Conservation (phyloP, 1,140 invertebrate species). For the Drosophila melanica region DNA sequence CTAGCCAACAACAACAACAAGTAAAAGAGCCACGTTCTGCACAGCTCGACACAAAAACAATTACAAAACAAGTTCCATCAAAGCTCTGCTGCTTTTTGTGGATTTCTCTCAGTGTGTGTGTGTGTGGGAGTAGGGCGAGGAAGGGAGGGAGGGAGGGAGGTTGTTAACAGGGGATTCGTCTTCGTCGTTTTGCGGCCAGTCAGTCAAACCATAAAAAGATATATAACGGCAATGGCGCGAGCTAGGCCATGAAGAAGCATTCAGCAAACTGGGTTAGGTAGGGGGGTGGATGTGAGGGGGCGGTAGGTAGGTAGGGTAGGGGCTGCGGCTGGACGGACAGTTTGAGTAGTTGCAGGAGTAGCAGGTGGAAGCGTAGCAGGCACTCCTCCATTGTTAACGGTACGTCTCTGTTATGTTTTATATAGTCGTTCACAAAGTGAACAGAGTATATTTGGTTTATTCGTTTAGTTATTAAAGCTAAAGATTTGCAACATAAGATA, state of each 20-base stretch:
- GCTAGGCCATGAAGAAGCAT: slow-evolving; percentile 31
- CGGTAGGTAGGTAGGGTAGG: not conserved
- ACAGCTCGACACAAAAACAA: slow-evolving; percentile 69
- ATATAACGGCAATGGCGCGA: slow-evolving; percentile 59
- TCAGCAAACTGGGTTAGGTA: slow-evolving; percentile 18
- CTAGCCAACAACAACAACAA: slow-evolving; percentile 43
- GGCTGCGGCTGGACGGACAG: slow-evolving; percentile 33
- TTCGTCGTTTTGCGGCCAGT: slow-evolving; percentile 70
- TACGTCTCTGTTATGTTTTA: not conserved
- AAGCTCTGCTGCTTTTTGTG: slow-evolving; percentile 39
- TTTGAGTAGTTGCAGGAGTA: slow-evolving; percentile 31
- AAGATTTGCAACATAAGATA: too few relatives aligned
- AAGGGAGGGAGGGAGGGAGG: not conserved
- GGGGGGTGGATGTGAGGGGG: not conserved
- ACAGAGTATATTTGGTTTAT: too few relatives aligned
- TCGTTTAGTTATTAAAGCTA: too few relatives aligned
- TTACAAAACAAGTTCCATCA: slow-evolving; percentile 74
- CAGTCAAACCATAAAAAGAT: slow-evolving; percentile 74
- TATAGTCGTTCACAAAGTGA: too few relatives aligned
- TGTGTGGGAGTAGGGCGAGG: not conserved
- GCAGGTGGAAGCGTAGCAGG: not conserved
- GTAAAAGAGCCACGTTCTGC: slow-evolving; percentile 16
- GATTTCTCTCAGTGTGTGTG: slow-evolving; percentile 7
- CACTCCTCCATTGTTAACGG: slow-evolving; percentile 50
- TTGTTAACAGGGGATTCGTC: slow-evolving; percentile 14